Base-by-base conservation (phyloP, 2,888 invertebrate genomes). In the Brachycybe producta region DNA sequence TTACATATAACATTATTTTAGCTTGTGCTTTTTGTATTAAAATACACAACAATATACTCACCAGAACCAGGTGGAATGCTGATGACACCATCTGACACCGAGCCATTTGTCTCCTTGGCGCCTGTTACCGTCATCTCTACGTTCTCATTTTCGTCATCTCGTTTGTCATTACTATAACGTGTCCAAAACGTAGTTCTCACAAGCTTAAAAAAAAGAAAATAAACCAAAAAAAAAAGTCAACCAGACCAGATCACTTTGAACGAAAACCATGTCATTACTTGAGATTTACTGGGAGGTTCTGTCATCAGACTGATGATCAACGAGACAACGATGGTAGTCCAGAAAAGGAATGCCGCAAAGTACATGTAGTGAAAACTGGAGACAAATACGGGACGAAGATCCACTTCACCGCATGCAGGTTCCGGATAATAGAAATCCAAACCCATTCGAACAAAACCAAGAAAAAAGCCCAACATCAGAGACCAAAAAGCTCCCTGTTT, bases 341-440 rank as follows among this genome's bases (percentile, higher is more conserved):
- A 62, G 58, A 70, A 71, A 30, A 70, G 61, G 40, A 70, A 53
- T 51, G 64, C 60, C 5, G 72, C 70, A 58, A 71, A 71, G 59
- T 72, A 71, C 62, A 72, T 69, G 60, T 69, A 72, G 58, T 72
- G 70, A 11, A 69, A 55, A 30, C 63, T 61, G 5, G 60, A 51
- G 15, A 70, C 54, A 36, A 71, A 56, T 7, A 53, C 23, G 3
- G 70, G 70, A 47, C 72, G 54, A 4, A 46, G 52, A 54, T 73
- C 71, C 28, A 52, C 57, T 54, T 67, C 64, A 17, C 67, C 66
- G 57, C 72, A 72, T 1, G 52, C 53, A 1, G 70, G 69, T 51
- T 65, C 64, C 1, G 58, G 59, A 55, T 67, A 70, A 27, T 62
- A 59, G 55, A 71, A 68, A 54, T 70, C 69, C 43, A 70, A 55